Base-by-base conservation (phyloP, 2,797 vertebrate genomes). In the Sylvilagus floridanus region DNA sequence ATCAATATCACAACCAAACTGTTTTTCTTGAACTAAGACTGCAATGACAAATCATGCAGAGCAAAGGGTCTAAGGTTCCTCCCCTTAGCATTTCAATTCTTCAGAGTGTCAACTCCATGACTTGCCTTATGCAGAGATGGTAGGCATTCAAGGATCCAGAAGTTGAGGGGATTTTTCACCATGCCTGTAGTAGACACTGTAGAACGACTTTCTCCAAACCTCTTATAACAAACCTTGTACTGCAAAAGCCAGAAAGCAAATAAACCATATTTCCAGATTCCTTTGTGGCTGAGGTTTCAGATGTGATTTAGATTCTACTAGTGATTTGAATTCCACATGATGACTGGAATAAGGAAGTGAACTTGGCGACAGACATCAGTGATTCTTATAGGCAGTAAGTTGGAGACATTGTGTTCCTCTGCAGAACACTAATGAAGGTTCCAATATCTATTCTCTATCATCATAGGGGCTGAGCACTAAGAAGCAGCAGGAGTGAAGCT, bases 1-100 rank as follows among this genome's bases (percentile, higher is more conserved):
- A 93, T 52, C 50, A 95, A 60, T 24, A 90, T 89, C 42, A 91
- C 65, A 95, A 92, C 5, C 22, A 82, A 94, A 50, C 50, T 47
- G 16, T 11, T 66, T 90, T 95, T 65, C 73, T 75, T 7, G 73
- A 90, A 30, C 54, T 88, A 82, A 78, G 47, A 65, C 7, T 66
- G 42, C 16, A 75, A 73, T 35, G 22, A 16, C 22, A 93, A 83
- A 28, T 73, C 28, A 4, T 42, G 21, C 4, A 71, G 19, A 90
- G 16, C 7, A 79, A 47, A 93, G 52, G 3, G 7, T 52, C 65
- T 35, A 69, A 17, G 35, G 22, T 3, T 65, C 28, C 47, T 94
- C 71, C 47, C 16, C 54, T 85, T 7, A 11, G 37, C 52, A 78
- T 66, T 91, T 28, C 47, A 94, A 47, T 24, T 86, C 66, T 24